Conservation (phyloP, 1,140 invertebrate genomes). For the Drosophila littoralis region DNA sequence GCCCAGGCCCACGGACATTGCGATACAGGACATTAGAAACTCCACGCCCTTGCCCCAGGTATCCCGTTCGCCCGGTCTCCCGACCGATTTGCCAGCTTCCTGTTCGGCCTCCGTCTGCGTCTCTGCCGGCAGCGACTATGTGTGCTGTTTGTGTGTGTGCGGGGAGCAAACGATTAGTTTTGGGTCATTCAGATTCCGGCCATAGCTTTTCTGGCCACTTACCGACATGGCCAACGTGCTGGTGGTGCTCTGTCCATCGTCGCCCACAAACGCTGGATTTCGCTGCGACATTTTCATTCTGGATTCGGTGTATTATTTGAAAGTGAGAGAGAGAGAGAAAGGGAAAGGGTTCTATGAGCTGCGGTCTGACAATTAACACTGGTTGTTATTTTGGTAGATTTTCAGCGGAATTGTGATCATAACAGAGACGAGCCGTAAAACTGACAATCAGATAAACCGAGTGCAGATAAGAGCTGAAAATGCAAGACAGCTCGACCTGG, state of each 20-base stretch:
- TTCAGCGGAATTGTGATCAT: slow-evolving; percentile 21
- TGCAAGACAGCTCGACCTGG: neutral
- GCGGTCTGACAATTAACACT: slow-evolving; percentile 35
- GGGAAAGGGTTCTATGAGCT: slow-evolving; percentile 36
- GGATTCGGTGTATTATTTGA: slow-evolving; percentile 5
- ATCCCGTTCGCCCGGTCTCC: slow-evolving; percentile 84
- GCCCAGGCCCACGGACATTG: slow-evolving; percentile 93
- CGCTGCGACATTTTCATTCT: slow-evolving; percentile 60
- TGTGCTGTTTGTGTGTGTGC: neutral
- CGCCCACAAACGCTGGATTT: slow-evolving; percentile 75
- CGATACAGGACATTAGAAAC: slow-evolving; percentile 93
- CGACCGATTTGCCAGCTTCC: slow-evolving; percentile 42
- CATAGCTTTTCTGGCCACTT: slow-evolving; percentile 47
- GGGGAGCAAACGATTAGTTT: slow-evolving; percentile 47
- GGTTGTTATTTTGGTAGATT: slow-evolving; percentile 16
- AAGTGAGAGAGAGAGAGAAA: neutral
- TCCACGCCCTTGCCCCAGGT: slow-evolving; percentile 92
- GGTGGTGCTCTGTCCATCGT: slow-evolving; percentile 73
- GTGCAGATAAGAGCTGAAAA: neutral
- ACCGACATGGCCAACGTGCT: slow-evolving; percentile 74
- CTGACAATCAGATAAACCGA: slow-evolving; percentile 66
- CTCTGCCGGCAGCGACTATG: slow-evolving; percentile 41
- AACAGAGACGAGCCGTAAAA: slow-evolving; percentile 53
- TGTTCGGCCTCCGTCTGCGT: slow-evolving; percentile 29
- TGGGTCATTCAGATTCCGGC: slow-evolving; percentile 15